Evolutionary conservation across 2,888 invertebrate species (phyloP), one percentile per base, ranked within the genome.

Genomic region (Minunthozetes semirufus): DNA sequence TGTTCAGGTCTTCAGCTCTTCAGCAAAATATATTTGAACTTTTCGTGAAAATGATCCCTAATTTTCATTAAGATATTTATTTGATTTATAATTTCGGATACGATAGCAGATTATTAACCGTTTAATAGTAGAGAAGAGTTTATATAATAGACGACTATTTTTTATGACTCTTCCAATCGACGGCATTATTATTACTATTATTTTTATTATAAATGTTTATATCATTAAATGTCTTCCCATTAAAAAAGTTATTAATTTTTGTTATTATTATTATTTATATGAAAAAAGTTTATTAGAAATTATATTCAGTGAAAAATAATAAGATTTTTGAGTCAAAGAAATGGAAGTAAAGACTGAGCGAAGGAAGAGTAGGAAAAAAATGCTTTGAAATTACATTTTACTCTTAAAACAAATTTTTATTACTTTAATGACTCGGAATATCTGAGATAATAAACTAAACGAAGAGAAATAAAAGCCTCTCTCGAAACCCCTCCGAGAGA

Each of bases 41-140:
- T 27, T 61, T 29, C 33, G 33, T 61, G 33, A 61, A 61, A 61
- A 61, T 61, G 61, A 61, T 61, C 17, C 25, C 61, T 13, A 33
- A 61, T 61, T 61, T 61, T 61, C 61, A 61, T 61, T 61, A 61
- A 61, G 61, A 61, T 61, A 61, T 61, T 59, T 61, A 61, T 61
- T 61, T 56, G 56, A 56, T 56, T 56, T 56, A 56, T 56, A 6
- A 27, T 29, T 22, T 27, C 29, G 25, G 29, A 61, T 61, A 5
- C 11, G 17, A n/a, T 61, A 27, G 22, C 33, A 59, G 27, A 59
- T 59, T 59, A 59, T 59, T 59, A 59, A 59, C 59, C 59, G 27
- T 59, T 59, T 27, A 59, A 25, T 59, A 59, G 42, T 13, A 13
- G 19, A 59, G 13, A n/a, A 19, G 19, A 50, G 50, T 50, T 50